Percentiles rank a stretch among this genome's conserved stretches.
phyloP scores from a whole-genome alignment of 2,113 vertebrate genomes.

The Bothrops jararaca region DNA sequence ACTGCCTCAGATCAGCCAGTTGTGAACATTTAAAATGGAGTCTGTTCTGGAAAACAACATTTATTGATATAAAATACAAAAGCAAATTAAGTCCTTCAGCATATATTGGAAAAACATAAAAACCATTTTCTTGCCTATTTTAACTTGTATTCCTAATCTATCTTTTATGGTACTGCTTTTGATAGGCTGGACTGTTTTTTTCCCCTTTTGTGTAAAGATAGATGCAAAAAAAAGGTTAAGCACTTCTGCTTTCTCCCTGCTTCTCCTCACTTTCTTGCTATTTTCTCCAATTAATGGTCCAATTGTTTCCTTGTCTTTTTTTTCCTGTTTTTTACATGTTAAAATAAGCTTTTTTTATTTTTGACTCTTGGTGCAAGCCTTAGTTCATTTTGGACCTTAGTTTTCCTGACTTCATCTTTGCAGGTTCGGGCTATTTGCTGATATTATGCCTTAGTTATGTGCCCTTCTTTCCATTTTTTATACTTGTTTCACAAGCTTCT shows the following conservation, averaged over 20 bases:
- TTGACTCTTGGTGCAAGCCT: not conserved
- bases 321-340: not conserved
- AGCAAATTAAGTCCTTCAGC: not conserved
- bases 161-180: not conserved
- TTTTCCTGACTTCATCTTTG: not conserved
- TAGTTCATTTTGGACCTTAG: not conserved
- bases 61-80: not conserved
- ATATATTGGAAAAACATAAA: not conserved
- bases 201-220: no score
- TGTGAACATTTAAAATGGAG: not conserved
- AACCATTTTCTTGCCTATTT: not conserved
- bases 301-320: not conserved
- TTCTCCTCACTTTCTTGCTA: not conserved
- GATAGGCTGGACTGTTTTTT: not conserved
- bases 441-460: not conserved
- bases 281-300: not conserved
- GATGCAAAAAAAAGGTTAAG: no score
- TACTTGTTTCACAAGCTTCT: not conserved
- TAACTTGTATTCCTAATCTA: not conserved
- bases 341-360: not conserved
- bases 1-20: not conserved
- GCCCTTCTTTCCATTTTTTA: not conserved
- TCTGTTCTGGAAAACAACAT: not conserved
- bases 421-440: not conserved
- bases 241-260: no score